Base-by-base conservation (phyloP, 2,113 vertebrate genomes). In the Amazona guildingii region DNA sequence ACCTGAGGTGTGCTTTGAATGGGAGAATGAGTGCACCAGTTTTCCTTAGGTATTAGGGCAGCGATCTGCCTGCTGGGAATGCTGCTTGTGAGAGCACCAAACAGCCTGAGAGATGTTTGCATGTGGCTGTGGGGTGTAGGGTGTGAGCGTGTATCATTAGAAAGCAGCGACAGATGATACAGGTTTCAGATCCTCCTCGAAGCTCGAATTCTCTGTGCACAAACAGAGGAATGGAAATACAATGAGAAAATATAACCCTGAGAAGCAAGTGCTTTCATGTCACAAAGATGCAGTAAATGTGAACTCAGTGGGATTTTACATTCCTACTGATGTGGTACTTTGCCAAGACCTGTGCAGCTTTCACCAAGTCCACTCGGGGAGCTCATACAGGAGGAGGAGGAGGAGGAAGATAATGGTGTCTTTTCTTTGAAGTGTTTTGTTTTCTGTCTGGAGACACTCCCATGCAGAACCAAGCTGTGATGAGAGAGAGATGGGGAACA, bases 201-300 rank as follows among this genome's bases (percentile, higher is more conserved):
- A 83, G 41, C n/a, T 63, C 0, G 0, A 37, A 69, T 67, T 33
- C 79, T 37, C 37, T 0, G 0, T 11, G 23, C 17, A 35, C 37
- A 49, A 85, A 57, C 4, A 49, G 24, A 27, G 79, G 24, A 77
- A 79, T 73, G 2, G 7, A 92, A 76, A 87, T 13, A 35, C 1
- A 12, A 37, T 39, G 31, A 48, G 16, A 49, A 84, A 81, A 46
- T 44, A 5, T 7, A 51, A 13, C 39, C 33, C 19, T 49, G 48
- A 69, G 68, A 68, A 79, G 7, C 27, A 66, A 57, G 7, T 28
- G 28, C 19, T 82, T 64, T 57, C n/a, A 20, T 83, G 70, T 46
- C 57, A 52, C 35, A 48, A 12, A 44, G 55, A 17, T 13, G 44
- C 15, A 48, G 63, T 37, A 29, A 82, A 41, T 54, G 52, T 27